Conservation (phyloP, 2,888 invertebrate genomes). For the Rhyacophila evoluta region DNA sequence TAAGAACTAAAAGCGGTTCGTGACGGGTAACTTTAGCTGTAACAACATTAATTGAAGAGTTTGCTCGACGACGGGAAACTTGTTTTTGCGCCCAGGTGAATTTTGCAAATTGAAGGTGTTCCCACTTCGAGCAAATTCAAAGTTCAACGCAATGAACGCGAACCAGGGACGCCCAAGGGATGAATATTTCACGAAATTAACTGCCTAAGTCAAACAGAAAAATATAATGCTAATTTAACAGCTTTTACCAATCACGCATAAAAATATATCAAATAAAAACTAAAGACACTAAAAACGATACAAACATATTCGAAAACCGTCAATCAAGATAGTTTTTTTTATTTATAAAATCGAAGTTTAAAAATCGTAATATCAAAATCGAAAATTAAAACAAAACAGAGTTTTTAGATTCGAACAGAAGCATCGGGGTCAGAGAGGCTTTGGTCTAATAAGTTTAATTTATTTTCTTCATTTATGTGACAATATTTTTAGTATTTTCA, state of each 20-base stretch:
- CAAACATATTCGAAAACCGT: too few relatives aligned
- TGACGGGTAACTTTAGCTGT: slow-evolving; percentile 40
- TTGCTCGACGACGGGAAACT: slow-evolving; percentile 42
- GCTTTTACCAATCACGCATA: neutral
- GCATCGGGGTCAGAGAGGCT: too few relatives aligned
- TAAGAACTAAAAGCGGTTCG: slow-evolving; percentile 45
- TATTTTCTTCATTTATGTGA: too few relatives aligned
- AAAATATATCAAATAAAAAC: too few relatives aligned
- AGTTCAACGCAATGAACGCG: slow-evolving; percentile 27
- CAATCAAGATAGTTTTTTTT: too few relatives aligned
- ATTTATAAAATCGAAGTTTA: too few relatives aligned
- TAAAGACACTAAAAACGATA: too few relatives aligned
- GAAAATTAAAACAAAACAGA: too few relatives aligned
- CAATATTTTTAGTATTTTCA: too few relatives aligned
- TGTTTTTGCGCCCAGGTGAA: slow-evolving; percentile 44
- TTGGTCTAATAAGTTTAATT: too few relatives aligned
- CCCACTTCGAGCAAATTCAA: slow-evolving; percentile 30
- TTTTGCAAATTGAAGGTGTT: slow-evolving; percentile 44
- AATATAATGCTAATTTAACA: neutral
- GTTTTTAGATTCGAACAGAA: too few relatives aligned
- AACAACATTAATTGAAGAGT: slow-evolving; percentile 52
- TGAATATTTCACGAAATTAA: slow-evolving; percentile 10
- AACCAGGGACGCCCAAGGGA: slow-evolving; percentile 7
- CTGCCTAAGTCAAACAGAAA: neutral
- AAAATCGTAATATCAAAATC: too few relatives aligned